A percentile compares a stretch with the other conserved stretches of the same genome.
Conservation (phyloP, 2,888 invertebrate species). For the Athripsodes cinereus region DNA sequence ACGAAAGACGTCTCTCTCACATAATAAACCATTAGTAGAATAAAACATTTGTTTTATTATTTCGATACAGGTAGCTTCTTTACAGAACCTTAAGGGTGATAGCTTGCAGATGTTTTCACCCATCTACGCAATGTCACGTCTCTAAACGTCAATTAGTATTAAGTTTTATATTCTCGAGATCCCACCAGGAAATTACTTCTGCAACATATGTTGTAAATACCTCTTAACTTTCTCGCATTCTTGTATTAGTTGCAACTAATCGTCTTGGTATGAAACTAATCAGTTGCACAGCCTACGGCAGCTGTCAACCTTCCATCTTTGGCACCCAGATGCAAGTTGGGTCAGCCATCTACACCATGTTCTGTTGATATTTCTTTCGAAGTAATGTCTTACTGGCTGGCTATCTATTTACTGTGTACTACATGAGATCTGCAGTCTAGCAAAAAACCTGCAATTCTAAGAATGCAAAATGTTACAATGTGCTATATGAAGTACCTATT, state of each 20-base stretch:
- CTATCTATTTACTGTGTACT: too few species aligned
- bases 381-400: not conserved
- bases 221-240: constrained; percentile 2
- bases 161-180: not conserved
- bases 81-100: too few species aligned
- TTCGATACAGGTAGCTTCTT: too few species aligned
- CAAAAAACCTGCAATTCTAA: too few species aligned
- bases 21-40: too few species aligned
- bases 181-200: constrained; percentile 1
- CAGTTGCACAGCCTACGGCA: not conserved
- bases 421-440: too few species aligned
- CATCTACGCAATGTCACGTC: not conserved
- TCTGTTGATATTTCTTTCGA: not conserved
- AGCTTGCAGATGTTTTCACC: too few species aligned
- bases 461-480: too few species aligned
- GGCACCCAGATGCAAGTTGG: constrained; percentile 1
- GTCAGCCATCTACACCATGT: constrained; percentile 2
- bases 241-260: not conserved
- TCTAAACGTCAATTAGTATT: not conserved
- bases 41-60: too few species aligned
- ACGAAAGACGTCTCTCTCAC: too few species aligned
- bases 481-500: too few species aligned
- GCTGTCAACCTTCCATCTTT: not conserved
- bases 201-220: not conserved
- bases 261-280: not conserved